Percentiles rank a stretch among this genome's conserved stretches.
These are phyloP conservation scores for Drosophila sp. DNA, from an alignment of 1,140 invertebrate genomes.

Conservation along the genomic window DNA sequence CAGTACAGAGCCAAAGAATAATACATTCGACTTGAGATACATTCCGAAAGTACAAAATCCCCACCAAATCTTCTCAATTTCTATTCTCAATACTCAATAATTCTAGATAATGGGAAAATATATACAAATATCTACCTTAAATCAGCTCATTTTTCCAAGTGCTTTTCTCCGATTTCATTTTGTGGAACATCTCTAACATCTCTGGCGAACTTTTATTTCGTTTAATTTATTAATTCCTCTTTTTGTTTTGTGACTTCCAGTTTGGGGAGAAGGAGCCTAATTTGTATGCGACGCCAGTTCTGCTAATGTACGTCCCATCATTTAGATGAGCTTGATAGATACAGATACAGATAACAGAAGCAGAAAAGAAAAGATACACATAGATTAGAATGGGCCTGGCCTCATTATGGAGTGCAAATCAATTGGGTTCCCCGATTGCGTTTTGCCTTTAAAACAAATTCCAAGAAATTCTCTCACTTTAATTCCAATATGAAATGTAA, in stretches of 20 bases:
- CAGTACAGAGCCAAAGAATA: constrained; percentile 27
- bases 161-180: background rate
- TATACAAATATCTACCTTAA: background rate
- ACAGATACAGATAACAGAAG: constrained; percentile 28
- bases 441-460: constrained; percentile 26
- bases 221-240: constrained; percentile 78
- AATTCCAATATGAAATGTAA: constrained; percentile 58
- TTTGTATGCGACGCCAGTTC: constrained; percentile 73
- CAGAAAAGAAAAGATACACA: constrained; percentile 31
- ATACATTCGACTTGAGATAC: constrained; percentile 13
- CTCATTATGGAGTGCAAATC: constrained; percentile 57
- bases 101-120: background rate
- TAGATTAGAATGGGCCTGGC: constrained; percentile 33
- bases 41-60: background rate
- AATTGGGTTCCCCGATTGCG: constrained; percentile 44
- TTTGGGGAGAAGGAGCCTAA: constrained; percentile 42
- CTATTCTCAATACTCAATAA: background rate
- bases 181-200: constrained; percentile 24
- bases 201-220: constrained; percentile 52
- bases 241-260: constrained; percentile 33
- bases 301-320: constrained; percentile 76
- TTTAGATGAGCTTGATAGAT: constrained; percentile 60
- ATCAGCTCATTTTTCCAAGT: background rate
- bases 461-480: constrained; percentile 51
- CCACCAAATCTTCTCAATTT: background rate